Conservation (phyloP, 2,113 vertebrate species). For the Rhabdornis inornatus region DNA sequence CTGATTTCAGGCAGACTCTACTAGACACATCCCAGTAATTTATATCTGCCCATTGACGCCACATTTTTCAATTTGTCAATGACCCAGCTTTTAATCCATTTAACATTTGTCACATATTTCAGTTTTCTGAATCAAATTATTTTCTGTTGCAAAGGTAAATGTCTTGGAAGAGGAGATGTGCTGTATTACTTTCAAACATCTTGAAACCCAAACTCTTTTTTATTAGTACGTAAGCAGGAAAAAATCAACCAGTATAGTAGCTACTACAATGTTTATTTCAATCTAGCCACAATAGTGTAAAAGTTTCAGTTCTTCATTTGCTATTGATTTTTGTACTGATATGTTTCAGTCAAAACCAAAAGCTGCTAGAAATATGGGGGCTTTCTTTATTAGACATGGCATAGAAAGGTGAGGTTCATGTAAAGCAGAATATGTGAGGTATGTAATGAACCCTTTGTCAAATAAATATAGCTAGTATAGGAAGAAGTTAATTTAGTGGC, state of each 20-base stretch:
- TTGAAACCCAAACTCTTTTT: neutral
- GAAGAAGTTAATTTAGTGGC: neutral
- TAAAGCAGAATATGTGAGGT: neutral
- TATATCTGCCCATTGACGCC: neutral
- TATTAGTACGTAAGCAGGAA: neutral
- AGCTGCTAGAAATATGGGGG: neutral
- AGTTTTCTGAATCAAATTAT: neutral
- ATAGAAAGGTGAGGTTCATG: neutral
- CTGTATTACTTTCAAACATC: neutral
- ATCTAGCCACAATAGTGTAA: neutral
- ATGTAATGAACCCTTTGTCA: neutral
- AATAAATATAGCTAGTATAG: neutral
- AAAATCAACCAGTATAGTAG: neutral
- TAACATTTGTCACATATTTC: neutral
- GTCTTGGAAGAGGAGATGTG: neutral
- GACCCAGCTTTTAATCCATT: neutral
- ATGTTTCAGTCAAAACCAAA: neutral
- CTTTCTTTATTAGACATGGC: neutral
- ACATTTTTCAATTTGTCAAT: slow-evolving; percentile 19
- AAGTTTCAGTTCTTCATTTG: neutral
- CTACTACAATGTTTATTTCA: neutral
- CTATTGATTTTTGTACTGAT: neutral
- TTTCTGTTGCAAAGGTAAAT: neutral
- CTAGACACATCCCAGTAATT: neutral
- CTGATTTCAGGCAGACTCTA: neutral